Base-by-base conservation (phyloP, 2,797 vertebrate species). In the Falco novaeseelandiae region DNA sequence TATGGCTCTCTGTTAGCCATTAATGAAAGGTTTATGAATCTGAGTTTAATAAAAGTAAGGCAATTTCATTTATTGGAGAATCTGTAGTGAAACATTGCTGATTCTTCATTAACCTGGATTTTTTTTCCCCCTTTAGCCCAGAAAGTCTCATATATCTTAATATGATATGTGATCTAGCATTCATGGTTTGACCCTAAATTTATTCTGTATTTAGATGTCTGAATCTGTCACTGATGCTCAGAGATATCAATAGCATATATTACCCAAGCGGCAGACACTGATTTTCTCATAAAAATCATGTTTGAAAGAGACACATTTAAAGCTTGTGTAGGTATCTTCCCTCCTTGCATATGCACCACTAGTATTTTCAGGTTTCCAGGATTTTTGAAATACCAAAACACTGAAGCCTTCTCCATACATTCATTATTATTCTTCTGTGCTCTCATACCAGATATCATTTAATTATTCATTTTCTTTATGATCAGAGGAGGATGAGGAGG, bases 321-420 rank as follows among this genome's bases (percentile, higher is more conserved):
- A 79, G 29, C 6, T 49, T 79, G 14, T 26, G 4, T 38, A 15
- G 22, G 4, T 36, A 23, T 34, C 1, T 1, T 76, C 7, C 15
- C 2, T 90, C 18, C 26, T 79, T n/a, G 59, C 9, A n/a, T 2
- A 22, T 4, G 1, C 1, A 3, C 6, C 22, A 23, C 25, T 52
- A 32, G 3, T 36, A 54, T 58, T 63, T 52, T n/a, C 44, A 65
- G 22, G 17, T 87, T 72, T 84, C 42, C 13, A 44, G 52, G n/a
- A 48, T 42, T 69, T 78, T 11, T 65, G 18, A 49, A 74, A 59
- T 7, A 58, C 27, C 52, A 58, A 78, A 86, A 42, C 6, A 16
- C 5, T 29, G n/a, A 74, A 29, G 16, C 1, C 6, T 78, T 74
- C 6, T 66, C 22, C n/a, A 52, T 52, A n/a, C 4, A 34, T 8